These are phyloP conservation scores for Ctenosaura bakeri DNA, from an alignment of 2,797 vertebrate genomes.

Conservation along the genomic window DNA sequence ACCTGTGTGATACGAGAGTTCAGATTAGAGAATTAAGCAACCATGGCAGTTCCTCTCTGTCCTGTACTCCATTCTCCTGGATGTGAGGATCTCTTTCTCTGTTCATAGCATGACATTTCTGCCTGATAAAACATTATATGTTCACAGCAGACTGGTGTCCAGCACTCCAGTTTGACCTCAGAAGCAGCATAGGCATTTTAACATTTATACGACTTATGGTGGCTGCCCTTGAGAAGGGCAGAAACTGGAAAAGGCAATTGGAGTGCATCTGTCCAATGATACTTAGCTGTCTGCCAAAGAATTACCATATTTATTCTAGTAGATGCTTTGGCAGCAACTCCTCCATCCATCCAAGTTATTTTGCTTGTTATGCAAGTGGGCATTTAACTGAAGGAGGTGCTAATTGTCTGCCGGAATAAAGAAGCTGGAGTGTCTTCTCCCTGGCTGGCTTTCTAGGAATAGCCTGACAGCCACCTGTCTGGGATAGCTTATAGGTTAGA, in stretches of 20 bases:
- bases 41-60: not conserved
- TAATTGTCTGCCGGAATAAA: not conserved
- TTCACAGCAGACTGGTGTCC: not conserved
- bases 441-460: not conserved
- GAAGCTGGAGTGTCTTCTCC: not conserved
- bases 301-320: conserved; percentile 8
- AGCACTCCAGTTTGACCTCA: not conserved
- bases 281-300: not conserved
- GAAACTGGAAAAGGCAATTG: not conserved
- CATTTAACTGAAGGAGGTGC: conserved; percentile 15
- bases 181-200: conserved; percentile 19
- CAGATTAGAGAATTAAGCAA: not conserved
- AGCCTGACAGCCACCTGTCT: not conserved
- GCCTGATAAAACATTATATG: not conserved
- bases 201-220: conserved; percentile 3
- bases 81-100: not conserved
- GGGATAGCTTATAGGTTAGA: not conserved
- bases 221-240: not conserved
- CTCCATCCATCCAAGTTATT: not conserved
- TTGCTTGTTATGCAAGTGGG: not conserved
- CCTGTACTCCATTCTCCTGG: not conserved
- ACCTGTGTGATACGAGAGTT: not conserved
- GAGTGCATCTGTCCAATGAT: not conserved
- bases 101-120: not conserved
- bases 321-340: not conserved